phyloP scores from a whole-genome alignment of 1,140 invertebrate genomes.

The Ostrea denselamellosa region DNA sequence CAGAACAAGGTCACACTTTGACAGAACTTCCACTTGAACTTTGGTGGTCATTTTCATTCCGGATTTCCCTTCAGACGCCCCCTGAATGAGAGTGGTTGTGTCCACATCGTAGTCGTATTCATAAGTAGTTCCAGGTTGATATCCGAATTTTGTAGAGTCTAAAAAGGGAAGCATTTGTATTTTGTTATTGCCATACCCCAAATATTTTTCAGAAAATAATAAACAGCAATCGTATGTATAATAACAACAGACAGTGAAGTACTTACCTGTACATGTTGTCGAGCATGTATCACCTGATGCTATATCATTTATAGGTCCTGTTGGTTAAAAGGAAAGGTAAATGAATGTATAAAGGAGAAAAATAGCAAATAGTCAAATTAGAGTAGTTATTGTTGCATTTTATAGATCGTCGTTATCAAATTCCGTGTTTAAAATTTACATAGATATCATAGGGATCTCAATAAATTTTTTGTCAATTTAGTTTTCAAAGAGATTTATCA shows the following conservation, averaged over 20 bases:
- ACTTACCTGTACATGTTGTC: constrained; percentile 49
- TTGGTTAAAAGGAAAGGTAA: not conserved
- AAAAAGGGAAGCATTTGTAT: not conserved
- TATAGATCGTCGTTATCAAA: no score
- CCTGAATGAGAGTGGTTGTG: constrained; percentile 82
- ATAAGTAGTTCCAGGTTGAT: constrained; percentile 83
- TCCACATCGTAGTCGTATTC: constrained; percentile 84
- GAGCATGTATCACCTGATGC: constrained; percentile 47
- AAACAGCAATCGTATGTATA: no score
- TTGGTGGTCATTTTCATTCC: constrained; percentile 82
- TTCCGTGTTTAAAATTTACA: no score
- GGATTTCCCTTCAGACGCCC: constrained; percentile 81
- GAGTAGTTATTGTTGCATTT: no score
- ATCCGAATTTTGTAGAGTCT: constrained; percentile 79
- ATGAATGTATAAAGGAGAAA: no score
- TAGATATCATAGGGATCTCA: no score
- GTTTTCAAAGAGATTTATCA: no score
- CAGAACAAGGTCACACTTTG: constrained; percentile 81
- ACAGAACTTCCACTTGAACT: constrained; percentile 82
- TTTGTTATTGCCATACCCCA: no score
- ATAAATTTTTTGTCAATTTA: no score
- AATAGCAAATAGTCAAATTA: no score
- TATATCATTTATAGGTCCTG: constrained; percentile 47
- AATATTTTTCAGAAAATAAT: no score
- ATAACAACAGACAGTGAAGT: not conserved